Percentiles rank a stretch among this genome's conserved stretches.
Evolutionary conservation across 1,140 invertebrate genomes (phyloP).

Genomic region (Onthophagus taurus): DNA sequence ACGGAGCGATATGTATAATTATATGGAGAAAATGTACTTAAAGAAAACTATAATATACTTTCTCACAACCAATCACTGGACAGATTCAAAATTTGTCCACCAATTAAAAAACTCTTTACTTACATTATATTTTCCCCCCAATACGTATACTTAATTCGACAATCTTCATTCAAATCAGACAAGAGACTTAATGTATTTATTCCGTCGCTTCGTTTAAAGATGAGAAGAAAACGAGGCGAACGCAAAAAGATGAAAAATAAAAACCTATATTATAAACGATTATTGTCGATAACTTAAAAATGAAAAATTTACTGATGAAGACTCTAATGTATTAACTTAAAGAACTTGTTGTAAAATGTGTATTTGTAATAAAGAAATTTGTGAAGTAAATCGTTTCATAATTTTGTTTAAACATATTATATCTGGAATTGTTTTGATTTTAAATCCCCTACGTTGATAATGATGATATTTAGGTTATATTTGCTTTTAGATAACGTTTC

Average conservation of each 20-base stretch:
- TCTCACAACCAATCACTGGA: background rate
- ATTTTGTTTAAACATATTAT: too few relatives aligned
- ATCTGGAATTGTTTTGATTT: too few relatives aligned
- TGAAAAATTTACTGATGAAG: constrained; percentile 4
- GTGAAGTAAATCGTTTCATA: constrained; percentile 5
- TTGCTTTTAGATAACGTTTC: too few relatives aligned
- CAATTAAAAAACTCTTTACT: too few relatives aligned
- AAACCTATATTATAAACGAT: background rate
- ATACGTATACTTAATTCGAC: constrained; percentile 16
- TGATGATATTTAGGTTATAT: too few relatives aligned
- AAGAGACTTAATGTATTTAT: constrained; percentile 12
- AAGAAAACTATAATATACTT: background rate
- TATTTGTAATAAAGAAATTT: constrained; percentile 17
- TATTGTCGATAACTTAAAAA: constrained; percentile 5
- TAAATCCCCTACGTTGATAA: too few relatives aligned
- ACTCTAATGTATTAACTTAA: constrained; percentile 8
- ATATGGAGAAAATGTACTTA: background rate
- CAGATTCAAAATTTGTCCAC: too few relatives aligned
- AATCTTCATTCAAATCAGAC: constrained; percentile 13
- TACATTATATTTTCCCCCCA: too few relatives aligned
- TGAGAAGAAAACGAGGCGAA: background rate
- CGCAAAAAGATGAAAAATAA: background rate
- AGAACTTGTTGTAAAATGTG: constrained; percentile 16
- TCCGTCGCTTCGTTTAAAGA: background rate
- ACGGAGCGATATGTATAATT: constrained; percentile 20